Base-by-base conservation (phyloP, 2,113 vertebrate genomes). In the Corythornis madagascariensis region DNA sequence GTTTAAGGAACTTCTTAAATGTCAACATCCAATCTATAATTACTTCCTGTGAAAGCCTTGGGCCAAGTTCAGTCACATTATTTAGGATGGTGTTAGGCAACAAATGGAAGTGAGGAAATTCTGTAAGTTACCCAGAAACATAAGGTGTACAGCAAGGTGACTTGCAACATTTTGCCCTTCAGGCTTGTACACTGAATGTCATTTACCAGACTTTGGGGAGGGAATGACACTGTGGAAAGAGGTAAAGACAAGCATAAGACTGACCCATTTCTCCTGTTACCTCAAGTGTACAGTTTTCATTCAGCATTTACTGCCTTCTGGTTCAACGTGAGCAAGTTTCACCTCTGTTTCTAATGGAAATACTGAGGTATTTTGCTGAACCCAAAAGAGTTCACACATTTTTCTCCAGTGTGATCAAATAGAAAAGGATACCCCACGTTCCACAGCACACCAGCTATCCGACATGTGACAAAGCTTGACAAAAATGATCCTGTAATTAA, bases 321-420 rank as follows among this genome's bases (percentile, higher is more conserved):
- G 47, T 25, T 69, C 66, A 79, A 50, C 47, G 57, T 38, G 42
- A 25, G 42, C 53, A 65, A 57, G 28, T 45, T 71, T 65, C 67
- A 60, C 22, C 18, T n/a, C 71, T 25, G 6, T 21, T 72, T 61
- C 33, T 20, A 63, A 65, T 2, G 15, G 50, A 87, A 95, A 64
- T 24, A 15, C 5, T 0, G 0, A 84, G 26, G 11, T 28, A 73
- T 40, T 80, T 65, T 1, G 2, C 48, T 29, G 26, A 76, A 86
- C 35, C 24, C 52, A 71, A 63, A 47, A 13, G 43, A 92, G 24
- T 24, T 15, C 52, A 18, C 10, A 1, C 70, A n/a, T 76, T 81
- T 81, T 92, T 38, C 38, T 50, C 4, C 7, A 55, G 38, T 9
- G 55, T 57, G 38, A 66, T 33, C 0, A 4, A 29, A 70, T 4